phyloP scores from a whole-genome alignment of 2,113 vertebrate genomes.

The Blennius ocellaris region DNA sequence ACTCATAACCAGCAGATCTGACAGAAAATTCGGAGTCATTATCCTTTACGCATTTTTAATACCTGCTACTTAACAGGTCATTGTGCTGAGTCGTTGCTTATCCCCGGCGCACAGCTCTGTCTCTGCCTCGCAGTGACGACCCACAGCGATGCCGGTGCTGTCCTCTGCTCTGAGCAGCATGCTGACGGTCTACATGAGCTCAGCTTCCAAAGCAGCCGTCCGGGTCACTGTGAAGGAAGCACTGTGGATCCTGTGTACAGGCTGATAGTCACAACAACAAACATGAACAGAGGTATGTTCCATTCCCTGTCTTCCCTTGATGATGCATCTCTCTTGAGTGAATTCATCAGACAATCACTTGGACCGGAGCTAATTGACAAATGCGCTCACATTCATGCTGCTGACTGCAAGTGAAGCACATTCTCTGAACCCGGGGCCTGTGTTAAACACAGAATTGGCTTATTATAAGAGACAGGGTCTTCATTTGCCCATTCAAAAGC shows the following conservation, averaged over 20 bases:
- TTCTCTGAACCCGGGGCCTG: slow-evolving; percentile 57
- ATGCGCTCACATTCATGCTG: slow-evolving; percentile 47
- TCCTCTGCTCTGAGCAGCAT: slow-evolving; percentile 62
- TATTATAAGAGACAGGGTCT: slow-evolving; percentile 63
- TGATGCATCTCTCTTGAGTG: slow-evolving; percentile 38
- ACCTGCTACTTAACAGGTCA: neutral
- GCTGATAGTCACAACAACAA: slow-evolving; percentile 10
- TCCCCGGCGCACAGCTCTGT: slow-evolving; percentile 14
- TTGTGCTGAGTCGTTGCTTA: slow-evolving; percentile 8
- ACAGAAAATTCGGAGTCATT: too few relatives aligned
- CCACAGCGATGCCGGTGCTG: slow-evolving; percentile 53
- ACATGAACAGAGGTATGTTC: slow-evolving; percentile 31
- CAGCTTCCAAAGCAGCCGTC: slow-evolving; percentile 57
- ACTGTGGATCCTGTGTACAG: slow-evolving; percentile 55
- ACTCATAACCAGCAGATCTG: too few relatives aligned
- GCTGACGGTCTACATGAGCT: slow-evolving; percentile 70
- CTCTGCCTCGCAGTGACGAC: slow-evolving; percentile 38
- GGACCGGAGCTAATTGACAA: slow-evolving; percentile 65
- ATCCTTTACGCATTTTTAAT: too few relatives aligned
- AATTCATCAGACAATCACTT: slow-evolving; percentile 42
- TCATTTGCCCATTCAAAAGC: slow-evolving; percentile 69
- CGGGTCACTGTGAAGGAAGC: slow-evolving; percentile 68
- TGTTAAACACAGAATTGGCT: slow-evolving; percentile 67
- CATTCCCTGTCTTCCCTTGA: slow-evolving; percentile 4
- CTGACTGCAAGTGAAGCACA: slow-evolving; percentile 42